Base-by-base conservation (phyloP, 2,888 invertebrate genomes). In the Augiades crinisus region DNA sequence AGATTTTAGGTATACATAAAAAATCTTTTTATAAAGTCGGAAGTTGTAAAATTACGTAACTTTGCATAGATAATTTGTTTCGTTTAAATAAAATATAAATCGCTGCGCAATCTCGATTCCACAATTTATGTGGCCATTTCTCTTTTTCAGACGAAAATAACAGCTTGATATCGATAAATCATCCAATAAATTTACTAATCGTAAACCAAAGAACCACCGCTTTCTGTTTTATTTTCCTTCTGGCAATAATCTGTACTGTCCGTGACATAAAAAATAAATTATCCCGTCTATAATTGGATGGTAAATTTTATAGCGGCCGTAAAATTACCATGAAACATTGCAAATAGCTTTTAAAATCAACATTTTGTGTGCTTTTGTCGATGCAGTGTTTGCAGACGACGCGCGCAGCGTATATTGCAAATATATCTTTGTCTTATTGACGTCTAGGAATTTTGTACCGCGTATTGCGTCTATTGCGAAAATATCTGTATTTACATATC, bases 311-410 rank as follows among this genome's bases (percentile, higher is more conserved):
- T 68, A 54, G 62, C 71, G 47, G 56, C 65, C 75, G 64, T 81
- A 72, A 81, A 81, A 80, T 82, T 79, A 79, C 70, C 70, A 75
- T 74, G 70, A 72, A 73, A 68, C 70, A 66, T 49, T 64, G 74
- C 71, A 72, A 78, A 75, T 67, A 65, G 74, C 70, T 66, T 72
- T 71, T 65, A 61, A 67, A 76, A 79, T 75, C 66, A 72, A 72
- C 73, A 62, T 73, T 70, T 62, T 58, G 43, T 52, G 17, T 31
- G 46, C 6, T 30, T 49, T 55, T 55, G 54, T 54, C 54, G 36
- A 56, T 59, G 55, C 54, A 57, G 47, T 60, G 54, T 60, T 61
- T 59, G 53, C 53, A 46, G 52, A 58, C 55, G 51, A 34, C 40
- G 21, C 52, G 34, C 30, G 36, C 30, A 44, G 27, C 6, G 8